These are phyloP conservation scores for Luperina nickerlii DNA, from an alignment of 2,888 invertebrate species.

Conservation along the genomic window DNA sequence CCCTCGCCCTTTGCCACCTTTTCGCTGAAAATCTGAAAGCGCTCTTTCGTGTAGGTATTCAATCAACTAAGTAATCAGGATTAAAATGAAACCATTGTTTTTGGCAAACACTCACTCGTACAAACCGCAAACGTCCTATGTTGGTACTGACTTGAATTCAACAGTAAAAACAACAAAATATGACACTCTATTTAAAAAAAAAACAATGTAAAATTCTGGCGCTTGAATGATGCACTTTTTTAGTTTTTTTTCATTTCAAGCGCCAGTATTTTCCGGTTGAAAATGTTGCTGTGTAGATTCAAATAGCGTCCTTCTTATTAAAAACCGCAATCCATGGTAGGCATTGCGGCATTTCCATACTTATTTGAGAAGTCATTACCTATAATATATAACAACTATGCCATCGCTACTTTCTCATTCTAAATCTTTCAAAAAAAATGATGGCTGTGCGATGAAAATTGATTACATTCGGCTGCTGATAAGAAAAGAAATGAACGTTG, in stretches of 20 bases:
- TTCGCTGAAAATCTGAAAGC: constrained; percentile 82
- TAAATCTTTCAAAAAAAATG: constrained; percentile 29
- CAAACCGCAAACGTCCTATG: constrained; percentile 52
- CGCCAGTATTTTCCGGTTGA: constrained; percentile 7
- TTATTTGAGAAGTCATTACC: neutral
- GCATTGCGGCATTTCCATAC: neutral
- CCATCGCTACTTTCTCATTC: neutral
- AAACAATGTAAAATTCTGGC: constrained; percentile 1
- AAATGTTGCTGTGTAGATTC: neutral
- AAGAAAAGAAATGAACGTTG: constrained; percentile 84
- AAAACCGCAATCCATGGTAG: neutral
- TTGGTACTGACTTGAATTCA: constrained; percentile 29
- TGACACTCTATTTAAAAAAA: constrained; percentile 13
- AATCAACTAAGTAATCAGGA: constrained; percentile 74
- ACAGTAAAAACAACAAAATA: constrained; percentile 32
- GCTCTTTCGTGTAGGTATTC: constrained; percentile 77
- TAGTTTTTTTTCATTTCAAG: constrained; percentile 10
- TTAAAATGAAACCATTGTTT: constrained; percentile 69
- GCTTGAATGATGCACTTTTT: neutral
- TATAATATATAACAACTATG: neutral
- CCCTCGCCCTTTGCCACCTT: constrained; percentile 89
- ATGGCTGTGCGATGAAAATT: constrained; percentile 69
- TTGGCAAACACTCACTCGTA: constrained; percentile 62
- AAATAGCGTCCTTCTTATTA: neutral
- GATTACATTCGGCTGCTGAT: constrained; percentile 83